These are phyloP conservation scores for Petromus typicus DNA, from an alignment of 2,113 vertebrate genomes.

Conservation along the genomic window DNA sequence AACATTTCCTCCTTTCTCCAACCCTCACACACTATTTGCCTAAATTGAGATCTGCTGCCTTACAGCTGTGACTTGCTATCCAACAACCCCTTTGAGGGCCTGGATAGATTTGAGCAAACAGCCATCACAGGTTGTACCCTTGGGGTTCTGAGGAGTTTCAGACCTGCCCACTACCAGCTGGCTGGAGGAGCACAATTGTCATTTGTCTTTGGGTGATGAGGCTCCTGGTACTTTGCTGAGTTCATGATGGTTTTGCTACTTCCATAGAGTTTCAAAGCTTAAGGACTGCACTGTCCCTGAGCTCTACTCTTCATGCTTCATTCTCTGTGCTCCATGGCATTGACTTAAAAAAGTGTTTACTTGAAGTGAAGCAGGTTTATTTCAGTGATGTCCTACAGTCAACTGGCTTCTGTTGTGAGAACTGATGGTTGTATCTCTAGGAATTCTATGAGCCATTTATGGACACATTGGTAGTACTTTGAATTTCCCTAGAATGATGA, in stretches of 20 bases:
- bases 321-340: rapidly evolving
- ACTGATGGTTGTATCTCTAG: not conserved
- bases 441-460: not conserved
- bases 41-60: not conserved
- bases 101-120: too few relatives aligned
- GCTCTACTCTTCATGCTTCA: rapidly evolving
- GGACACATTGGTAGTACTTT: not conserved
- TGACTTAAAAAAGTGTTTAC: not conserved
- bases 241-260: not conserved
- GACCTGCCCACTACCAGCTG: not conserved
- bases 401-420: not conserved
- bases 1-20: not conserved
- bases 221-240: not conserved
- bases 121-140: rapidly evolving
- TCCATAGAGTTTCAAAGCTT: not conserved
- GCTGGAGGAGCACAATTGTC: not conserved
- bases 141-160: not conserved
- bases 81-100: too few relatives aligned
- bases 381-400: not conserved
- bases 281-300: not conserved
- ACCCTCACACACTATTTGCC: not conserved
- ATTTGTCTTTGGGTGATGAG: rapidly evolving
- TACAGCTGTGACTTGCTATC: rapidly evolving
- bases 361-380: not conserved
- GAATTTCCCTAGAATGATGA: not conserved